Base-by-base conservation (phyloP, 1,140 invertebrate species). In the Chrysopa pallens region DNA sequence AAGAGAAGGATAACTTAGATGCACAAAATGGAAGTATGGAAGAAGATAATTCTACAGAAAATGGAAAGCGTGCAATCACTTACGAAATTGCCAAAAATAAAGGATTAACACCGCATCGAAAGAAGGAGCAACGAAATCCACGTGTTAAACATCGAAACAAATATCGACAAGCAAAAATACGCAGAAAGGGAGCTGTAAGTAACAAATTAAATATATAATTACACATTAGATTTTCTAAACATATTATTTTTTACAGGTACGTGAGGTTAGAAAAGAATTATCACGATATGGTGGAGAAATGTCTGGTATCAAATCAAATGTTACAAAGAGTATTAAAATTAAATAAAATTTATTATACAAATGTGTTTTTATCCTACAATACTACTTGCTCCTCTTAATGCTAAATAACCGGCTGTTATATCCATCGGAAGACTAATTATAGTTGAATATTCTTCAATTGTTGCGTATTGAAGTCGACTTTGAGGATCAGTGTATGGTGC, bases 11-110 rank as follows among this genome's bases (percentile, higher is more conserved):
- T 57, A 48, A 49, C 39, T 1, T 28, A 54, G 59, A 59, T 54
- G 53, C 29, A 14, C 35, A 42, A 39, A 36, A 49, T 40, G 42
- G 35, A 38, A 29, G 39, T 36, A 45, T 46, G 15, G 48, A 43
- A 7, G 40, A 50, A 33, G 51, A 58, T 53, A 51, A 54, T 49
- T 50, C 50, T 17, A 39, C 33, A 37, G 51, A 55, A 36, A 50
- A 55, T 28, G 73, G 66, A 29, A 91, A 87, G 55, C 68, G 91
- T 53, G 73, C 73, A 40, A 93, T 95, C 49, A 93, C 83, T 12
- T 90, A 90, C 59, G 72, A 92, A 72, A 95, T 95, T 53, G 77
- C 82, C 7, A 95, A 95, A 61, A 97, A 97, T 55, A 94, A 91
- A 64, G 91, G 91, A 33, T 67, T 96, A 1, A 92, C 80, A 33